Percentiles rank a stretch among this genome's conserved stretches.
Conservation (phyloP, 2,888 invertebrate species). For the Euclidia mi region DNA sequence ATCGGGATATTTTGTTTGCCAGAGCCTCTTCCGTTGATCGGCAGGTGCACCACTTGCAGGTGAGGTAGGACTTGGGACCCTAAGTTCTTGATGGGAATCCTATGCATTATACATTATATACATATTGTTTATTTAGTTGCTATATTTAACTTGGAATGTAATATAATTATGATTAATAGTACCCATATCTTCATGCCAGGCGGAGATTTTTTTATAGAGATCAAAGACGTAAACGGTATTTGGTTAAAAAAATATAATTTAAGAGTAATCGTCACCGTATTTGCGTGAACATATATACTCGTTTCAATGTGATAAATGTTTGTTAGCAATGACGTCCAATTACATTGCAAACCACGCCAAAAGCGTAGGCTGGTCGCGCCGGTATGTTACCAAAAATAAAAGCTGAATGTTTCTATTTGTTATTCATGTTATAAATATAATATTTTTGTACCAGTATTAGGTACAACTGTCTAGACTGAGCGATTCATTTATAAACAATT, state of each 20-base stretch:
- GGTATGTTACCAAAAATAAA: conserved; percentile 48
- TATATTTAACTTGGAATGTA: too few relatives aligned
- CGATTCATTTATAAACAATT: too few relatives aligned
- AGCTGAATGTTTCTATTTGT: conserved; percentile 41
- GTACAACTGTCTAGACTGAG: not conserved
- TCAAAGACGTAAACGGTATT: conserved; percentile 1
- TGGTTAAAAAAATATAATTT: not conserved
- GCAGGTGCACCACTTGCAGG: too few relatives aligned
- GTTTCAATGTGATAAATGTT: conserved; percentile 24
- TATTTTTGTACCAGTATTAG: conserved; percentile 7
- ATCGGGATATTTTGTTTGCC: too few relatives aligned
- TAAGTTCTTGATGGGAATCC: too few relatives aligned
- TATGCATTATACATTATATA: too few relatives aligned
- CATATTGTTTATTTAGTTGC: too few relatives aligned
- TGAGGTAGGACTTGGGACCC: too few relatives aligned
- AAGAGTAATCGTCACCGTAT: conserved; percentile 10
- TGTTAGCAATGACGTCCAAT: conserved; percentile 40
- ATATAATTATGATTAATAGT: too few relatives aligned
- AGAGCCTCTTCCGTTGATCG: too few relatives aligned
- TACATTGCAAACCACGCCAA: conserved; percentile 46
- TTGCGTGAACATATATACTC: conserved; percentile 25
- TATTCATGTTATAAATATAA: conserved; percentile 48
- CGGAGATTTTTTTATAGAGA: not conserved
- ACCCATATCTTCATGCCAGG: too few relatives aligned
- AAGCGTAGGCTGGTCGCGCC: conserved; percentile 47